Conservation (phyloP, 2,888 invertebrate genomes). For the Lepidochitona cinerea region DNA sequence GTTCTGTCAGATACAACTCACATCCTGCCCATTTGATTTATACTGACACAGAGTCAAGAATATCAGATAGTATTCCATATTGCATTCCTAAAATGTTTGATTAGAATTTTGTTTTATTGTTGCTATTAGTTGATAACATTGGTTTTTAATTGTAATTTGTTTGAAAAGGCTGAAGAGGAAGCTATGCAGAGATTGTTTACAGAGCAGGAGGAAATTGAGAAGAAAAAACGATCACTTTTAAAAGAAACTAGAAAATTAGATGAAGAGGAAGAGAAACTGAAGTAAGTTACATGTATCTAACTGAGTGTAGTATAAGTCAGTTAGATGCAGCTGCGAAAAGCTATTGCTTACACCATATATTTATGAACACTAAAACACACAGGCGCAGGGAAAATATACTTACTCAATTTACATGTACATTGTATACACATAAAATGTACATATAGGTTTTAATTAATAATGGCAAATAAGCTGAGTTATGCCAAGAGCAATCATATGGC, state of each 20-base stretch:
- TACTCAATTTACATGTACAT: too few relatives aligned
- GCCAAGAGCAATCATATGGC: too few relatives aligned
- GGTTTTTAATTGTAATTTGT: neutral
- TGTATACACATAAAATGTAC: too few relatives aligned
- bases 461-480: too few relatives aligned
- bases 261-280: conserved; percentile 41
- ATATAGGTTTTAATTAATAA: too few relatives aligned
- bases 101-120: neutral
- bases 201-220: conserved; percentile 51
- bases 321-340: neutral
- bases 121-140: neutral
- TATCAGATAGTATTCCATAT: neutral
- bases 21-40: too few relatives aligned
- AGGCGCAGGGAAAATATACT: too few relatives aligned
- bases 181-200: conserved; percentile 50
- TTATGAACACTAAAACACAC: too few relatives aligned
- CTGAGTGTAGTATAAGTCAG: neutral
- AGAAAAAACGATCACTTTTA: conserved; percentile 40
- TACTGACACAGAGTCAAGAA: too few relatives aligned
- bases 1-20: too few relatives aligned
- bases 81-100: neutral
- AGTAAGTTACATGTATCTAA: conserved; percentile 18
- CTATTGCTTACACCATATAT: too few relatives aligned
- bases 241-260: conserved; percentile 40
- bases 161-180: conserved; percentile 60